phyloP scores from a whole-genome alignment of 2,888 invertebrate species.

The Xestia xanthographa region DNA sequence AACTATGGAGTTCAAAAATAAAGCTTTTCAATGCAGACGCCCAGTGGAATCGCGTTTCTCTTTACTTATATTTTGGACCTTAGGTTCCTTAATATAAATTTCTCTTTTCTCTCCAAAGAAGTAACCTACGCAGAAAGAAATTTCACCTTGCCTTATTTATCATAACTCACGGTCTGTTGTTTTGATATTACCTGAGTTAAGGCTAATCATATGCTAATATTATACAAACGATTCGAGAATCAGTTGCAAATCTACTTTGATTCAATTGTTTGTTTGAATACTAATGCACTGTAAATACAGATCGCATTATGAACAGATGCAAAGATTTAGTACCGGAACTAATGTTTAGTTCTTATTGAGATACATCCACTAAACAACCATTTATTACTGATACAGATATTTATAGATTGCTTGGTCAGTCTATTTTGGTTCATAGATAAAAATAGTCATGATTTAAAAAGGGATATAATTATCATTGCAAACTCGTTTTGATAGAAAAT shows the following conservation, averaged over 20 bases:
- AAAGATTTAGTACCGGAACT: constrained; percentile 40
- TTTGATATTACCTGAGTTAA: constrained; percentile 4
- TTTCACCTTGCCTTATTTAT: constrained; percentile 20
- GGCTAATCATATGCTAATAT: constrained; percentile 37
- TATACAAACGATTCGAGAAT: constrained; percentile 23
- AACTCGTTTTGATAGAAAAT: constrained; percentile 19
- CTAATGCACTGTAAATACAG: constrained; percentile 26
- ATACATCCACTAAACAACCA: not conserved
- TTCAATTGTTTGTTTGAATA: constrained; percentile 54
- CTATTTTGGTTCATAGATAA: not conserved
- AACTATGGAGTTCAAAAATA: not conserved
- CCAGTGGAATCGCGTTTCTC: not conserved
- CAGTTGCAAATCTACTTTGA: constrained; percentile 19
- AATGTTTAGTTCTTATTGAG: constrained; percentile 30
- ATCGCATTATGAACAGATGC: constrained; percentile 12
- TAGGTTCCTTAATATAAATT: not conserved
- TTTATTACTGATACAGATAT: not conserved
- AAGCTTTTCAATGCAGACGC: not conserved
- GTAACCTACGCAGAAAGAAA: constrained; percentile 1
- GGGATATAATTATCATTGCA: not conserved
- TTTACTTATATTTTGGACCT: not conserved
- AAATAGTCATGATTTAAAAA: constrained; percentile 2
- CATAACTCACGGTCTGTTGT: not conserved
- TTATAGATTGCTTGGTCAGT: not conserved
- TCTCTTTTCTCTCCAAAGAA: constrained; percentile 31